Conservation (phyloP, 2,888 invertebrate genomes). For the Linnaemya vulpina region DNA sequence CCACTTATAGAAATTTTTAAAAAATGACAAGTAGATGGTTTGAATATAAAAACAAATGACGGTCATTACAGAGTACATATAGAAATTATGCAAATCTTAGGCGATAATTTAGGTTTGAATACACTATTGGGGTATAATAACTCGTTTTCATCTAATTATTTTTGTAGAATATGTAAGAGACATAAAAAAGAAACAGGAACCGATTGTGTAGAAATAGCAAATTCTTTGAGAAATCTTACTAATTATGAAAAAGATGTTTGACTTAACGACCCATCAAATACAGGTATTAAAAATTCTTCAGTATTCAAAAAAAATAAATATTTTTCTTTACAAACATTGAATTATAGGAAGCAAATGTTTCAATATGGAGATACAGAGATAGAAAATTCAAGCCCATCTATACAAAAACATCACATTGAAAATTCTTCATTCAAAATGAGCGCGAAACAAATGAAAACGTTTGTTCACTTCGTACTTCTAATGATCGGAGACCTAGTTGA, state of each 20-base stretch:
- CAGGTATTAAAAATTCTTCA: conserved; percentile 54
- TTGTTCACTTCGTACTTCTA: conserved; percentile 54
- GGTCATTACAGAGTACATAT: conserved; percentile 39
- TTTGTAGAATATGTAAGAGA: conserved; percentile 59
- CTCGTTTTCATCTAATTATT: conserved; percentile 56
- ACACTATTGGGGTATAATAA: conserved; percentile 43
- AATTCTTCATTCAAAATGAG: conserved; percentile 62
- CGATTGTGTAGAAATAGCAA: conserved; percentile 14
- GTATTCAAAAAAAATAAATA: conserved; percentile 49
- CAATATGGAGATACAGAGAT: conserved; percentile 47
- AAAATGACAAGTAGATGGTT: conserved; percentile 37
- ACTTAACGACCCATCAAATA: conserved; percentile 36
- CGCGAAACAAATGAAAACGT: conserved; percentile 60
- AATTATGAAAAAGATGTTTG: conserved; percentile 46
- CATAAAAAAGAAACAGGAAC: conserved; percentile 9
- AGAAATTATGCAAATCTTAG: conserved; percentile 50
- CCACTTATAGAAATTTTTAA: conserved; percentile 34
- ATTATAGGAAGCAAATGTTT: conserved; percentile 53
- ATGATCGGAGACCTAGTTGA: conserved; percentile 61
- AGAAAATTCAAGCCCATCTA: conserved; percentile 39
- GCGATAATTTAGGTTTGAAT: conserved; percentile 51
- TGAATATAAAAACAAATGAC: conserved; percentile 39
- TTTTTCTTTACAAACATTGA: conserved; percentile 36
- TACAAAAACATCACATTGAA: conserved; percentile 59
- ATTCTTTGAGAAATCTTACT: conserved; percentile 45